phyloP scores from a whole-genome alignment of 2,113 vertebrate genomes.

The Andinoacara biseriatus region DNA sequence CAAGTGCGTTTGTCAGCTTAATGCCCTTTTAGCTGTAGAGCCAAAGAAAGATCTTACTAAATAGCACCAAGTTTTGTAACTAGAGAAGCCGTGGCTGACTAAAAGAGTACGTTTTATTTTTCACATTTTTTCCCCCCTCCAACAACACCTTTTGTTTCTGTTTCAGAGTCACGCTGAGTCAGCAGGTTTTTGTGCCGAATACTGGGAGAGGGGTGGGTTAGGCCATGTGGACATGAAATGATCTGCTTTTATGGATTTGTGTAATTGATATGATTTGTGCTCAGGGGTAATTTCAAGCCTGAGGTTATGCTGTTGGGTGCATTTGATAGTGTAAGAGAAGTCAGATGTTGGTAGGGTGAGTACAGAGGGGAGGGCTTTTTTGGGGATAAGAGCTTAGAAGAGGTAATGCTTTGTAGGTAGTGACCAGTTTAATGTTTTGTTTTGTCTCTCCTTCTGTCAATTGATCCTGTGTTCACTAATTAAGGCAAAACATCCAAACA shows the following conservation, averaged over 20 bases:
- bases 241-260: conserved; percentile 78
- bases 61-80: conserved; percentile 44
- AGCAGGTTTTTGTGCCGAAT: conserved; percentile 59
- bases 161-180: conserved; percentile 63
- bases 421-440: conserved; percentile 17
- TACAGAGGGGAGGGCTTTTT: not conserved
- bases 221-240: conserved; percentile 66
- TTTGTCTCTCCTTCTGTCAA: conserved; percentile 29
- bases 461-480: conserved; percentile 1
- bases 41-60: conserved; percentile 27
- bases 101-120: conserved; percentile 42
- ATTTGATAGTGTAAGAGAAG: conserved; percentile 32
- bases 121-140: not conserved
- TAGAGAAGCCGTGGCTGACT: conserved; percentile 21
- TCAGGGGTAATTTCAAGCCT: conserved; percentile 63
- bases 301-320: conserved; percentile 30
- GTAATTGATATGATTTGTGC: conserved; percentile 76
- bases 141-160: conserved; percentile 63
- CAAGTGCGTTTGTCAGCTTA: conserved; percentile 29
- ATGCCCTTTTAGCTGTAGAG: conserved; percentile 25
- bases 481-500: not conserved
- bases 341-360: conserved; percentile 46
- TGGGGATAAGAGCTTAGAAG: conserved; percentile 9
- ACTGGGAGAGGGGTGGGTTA: conserved; percentile 28
- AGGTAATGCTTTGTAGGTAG: conserved; percentile 11